Evolutionary conservation across 1,140 invertebrate species (phyloP), one percentile per base, ranked within the genome.

Genomic region (Gonioctena quinquepunctata): DNA sequence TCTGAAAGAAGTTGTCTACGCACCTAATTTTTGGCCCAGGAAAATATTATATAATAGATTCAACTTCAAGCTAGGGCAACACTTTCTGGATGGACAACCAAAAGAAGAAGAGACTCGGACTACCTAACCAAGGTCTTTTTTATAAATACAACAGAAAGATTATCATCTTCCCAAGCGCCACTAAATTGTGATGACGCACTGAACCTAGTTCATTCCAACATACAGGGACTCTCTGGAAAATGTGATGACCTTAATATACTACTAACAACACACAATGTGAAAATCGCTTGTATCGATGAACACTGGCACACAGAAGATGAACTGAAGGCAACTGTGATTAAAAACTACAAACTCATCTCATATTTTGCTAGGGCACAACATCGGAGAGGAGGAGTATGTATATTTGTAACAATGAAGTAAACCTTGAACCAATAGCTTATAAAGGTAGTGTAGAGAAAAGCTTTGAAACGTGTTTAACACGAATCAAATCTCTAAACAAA

Each of bases 361-460:
- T 60, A 25, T 11, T 60, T n/a, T 60, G 25, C 21, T 7, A 7
- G 57, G 11, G 11, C 57, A 18, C 11, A 23, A 22, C 25, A 60
- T 16, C 8, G 21, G 2, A 60, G 57, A 60, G 57, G 57, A 8
- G 57, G 57, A 26, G 57, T 60, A 22, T 60, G 57, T 60, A 27
- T 60, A 25, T 60, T 22, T 60, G 57, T 26, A 25, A 60, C 11
- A 25, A 60, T 27, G 18, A 16, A n/a, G 11, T 54, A 8, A 18
- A 22, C 7, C 11, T 54, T 8, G 50, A 8, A 22, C 50, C 50
- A 19, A 22, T 54, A 11, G 7, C 18, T n/a, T 54, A n/a, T 22
- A 60, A 60, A 1, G 16, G 18, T 13, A 60, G 23, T 27, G 5
- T n/a, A 22, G 21, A 60, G 5, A 60, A 27, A 23, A 25, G 11